A percentile compares a stretch with the other conserved stretches of the same genome.
Evolutionary conservation across 2,888 invertebrate genomes (phyloP).

Genomic region (Philaethria dido): DNA sequence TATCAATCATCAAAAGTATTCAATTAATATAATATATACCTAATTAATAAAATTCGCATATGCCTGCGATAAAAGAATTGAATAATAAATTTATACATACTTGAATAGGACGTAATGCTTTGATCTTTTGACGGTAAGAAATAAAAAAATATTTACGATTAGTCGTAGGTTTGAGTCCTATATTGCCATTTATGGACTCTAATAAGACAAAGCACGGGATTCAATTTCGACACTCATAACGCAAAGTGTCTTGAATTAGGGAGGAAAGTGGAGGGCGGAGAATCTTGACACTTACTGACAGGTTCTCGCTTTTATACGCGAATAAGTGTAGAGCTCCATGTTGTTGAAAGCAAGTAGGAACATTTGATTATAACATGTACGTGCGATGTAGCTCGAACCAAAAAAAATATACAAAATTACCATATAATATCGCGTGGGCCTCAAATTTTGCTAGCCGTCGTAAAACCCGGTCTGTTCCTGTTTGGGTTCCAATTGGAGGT

Average conservation of each 20-base stretch:
- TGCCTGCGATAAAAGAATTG: neutral
- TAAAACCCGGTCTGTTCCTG: slow-evolving; percentile 21
- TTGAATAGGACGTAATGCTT: neutral
- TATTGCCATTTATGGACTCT: too few species aligned
- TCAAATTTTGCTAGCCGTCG: slow-evolving; percentile 15
- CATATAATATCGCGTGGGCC: slow-evolving; percentile 17
- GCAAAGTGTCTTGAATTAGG: too few species aligned
- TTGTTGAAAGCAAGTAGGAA: neutral
- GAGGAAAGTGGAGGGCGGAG: too few species aligned
- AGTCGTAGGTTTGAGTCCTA: too few species aligned
- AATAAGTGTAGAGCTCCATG: too few species aligned
- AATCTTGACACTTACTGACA: too few species aligned
- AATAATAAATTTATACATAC: neutral
- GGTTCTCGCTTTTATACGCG: too few species aligned
- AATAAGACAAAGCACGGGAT: too few species aligned
- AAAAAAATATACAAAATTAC: slow-evolving; percentile 3
- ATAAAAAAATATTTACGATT: neutral
- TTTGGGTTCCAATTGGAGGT: slow-evolving; percentile 14
- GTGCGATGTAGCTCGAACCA: neutral
- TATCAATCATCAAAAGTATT: too few species aligned
- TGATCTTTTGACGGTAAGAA: neutral
- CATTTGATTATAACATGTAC: neutral
- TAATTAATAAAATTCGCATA: neutral
- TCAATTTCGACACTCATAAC: too few species aligned
- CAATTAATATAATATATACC: too few species aligned